Percentiles rank a stretch among this genome's conserved stretches.
phyloP scores from a whole-genome alignment of 2,797 vertebrate genomes.

The Sebastes itinus region DNA sequence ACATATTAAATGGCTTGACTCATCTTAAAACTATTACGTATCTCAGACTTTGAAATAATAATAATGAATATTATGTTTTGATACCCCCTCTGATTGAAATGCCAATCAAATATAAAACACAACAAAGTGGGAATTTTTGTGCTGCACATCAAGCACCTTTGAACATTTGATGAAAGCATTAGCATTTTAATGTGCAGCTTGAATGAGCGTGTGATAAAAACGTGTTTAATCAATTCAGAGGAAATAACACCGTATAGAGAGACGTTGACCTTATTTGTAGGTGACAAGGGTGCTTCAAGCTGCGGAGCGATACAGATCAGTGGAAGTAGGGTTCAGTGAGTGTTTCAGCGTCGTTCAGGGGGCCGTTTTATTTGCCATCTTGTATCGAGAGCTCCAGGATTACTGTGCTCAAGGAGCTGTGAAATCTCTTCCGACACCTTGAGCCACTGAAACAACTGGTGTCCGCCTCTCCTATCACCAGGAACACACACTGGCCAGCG shows the following conservation, averaged over 20 bases:
- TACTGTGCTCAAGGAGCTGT: conserved; percentile 81
- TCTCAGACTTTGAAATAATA: background rate
- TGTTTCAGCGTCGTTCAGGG: conserved; percentile 66
- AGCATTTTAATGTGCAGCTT: background rate
- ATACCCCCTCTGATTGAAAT: conserved; percentile 2
- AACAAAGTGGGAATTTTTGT: background rate
- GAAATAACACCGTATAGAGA: background rate
- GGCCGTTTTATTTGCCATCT: conserved; percentile 78
- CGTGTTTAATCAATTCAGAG: conserved; percentile 1
- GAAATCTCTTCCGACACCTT: conserved; percentile 79
- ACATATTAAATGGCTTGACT: background rate
- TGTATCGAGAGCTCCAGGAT: conserved; percentile 78
- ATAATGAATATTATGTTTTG: background rate
- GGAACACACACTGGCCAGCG: conserved; percentile 63
- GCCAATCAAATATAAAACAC: conserved; percentile 10
- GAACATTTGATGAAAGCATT: background rate
- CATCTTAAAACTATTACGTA: background rate
- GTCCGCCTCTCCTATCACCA: conserved; percentile 64
- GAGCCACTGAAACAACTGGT: conserved; percentile 76
- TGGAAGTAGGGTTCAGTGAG: conserved; percentile 59
- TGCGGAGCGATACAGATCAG: conserved; percentile 45
- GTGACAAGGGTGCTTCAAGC: conserved; percentile 17
- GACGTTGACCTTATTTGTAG: conserved; percentile 51
- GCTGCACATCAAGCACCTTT: background rate
- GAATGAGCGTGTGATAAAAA: background rate